These are phyloP conservation scores for Eustalomyia histrio DNA, from an alignment of 2,888 invertebrate genomes.

Conservation along the genomic window DNA sequence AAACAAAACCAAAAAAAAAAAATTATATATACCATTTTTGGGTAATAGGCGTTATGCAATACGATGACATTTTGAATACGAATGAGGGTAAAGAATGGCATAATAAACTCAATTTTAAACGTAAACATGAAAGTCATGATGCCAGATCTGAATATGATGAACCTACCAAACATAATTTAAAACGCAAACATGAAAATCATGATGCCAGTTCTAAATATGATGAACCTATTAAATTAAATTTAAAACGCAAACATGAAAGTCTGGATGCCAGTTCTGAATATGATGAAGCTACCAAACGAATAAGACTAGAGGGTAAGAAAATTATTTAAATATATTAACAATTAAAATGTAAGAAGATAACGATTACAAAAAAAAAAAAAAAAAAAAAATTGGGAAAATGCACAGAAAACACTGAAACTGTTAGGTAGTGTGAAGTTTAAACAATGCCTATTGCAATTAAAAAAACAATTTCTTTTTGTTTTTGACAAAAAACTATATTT, in stretches of 20 bases:
- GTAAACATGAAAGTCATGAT: constrained; percentile 43
- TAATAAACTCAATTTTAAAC: constrained; percentile 13
- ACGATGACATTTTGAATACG: constrained; percentile 31
- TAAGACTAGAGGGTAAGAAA: constrained; percentile 48
- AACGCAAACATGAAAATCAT: constrained; percentile 34
- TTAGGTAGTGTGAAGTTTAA: background rate
- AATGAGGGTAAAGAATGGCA: constrained; percentile 27
- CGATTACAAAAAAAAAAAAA: background rate
- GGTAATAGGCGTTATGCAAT: constrained; percentile 50
- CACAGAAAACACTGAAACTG: constrained; percentile 62
- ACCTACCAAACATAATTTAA: constrained; percentile 35
- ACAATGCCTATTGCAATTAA: background rate
- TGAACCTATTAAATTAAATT: constrained; percentile 28
- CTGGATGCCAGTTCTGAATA: constrained; percentile 47
- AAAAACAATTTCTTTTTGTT: constrained; percentile 3
- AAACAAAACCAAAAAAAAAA: background rate
- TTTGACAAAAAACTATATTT: constrained; percentile 24
- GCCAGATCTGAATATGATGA: constrained; percentile 56
- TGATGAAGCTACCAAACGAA: constrained; percentile 54
- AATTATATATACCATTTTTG: constrained; percentile 35
- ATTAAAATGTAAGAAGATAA: too few relatives aligned
- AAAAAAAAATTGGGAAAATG: too few relatives aligned
- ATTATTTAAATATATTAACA: too few relatives aligned
- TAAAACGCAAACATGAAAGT: constrained; percentile 31
- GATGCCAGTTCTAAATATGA: constrained; percentile 54